Conservation (phyloP, 1,140 invertebrate species). For the Onthophagus taurus region DNA sequence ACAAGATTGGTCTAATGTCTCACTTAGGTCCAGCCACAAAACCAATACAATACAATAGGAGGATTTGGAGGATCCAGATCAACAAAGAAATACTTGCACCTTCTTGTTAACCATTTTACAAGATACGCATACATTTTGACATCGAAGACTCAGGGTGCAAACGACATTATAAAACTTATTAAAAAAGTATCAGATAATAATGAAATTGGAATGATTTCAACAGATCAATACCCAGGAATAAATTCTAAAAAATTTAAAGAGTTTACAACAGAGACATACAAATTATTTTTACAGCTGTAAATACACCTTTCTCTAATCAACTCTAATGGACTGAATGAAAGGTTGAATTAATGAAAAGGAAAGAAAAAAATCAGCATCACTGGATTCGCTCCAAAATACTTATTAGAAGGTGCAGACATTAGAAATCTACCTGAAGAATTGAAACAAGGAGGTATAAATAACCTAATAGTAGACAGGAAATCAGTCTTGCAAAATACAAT, state of each 20-base stretch:
- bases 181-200: slow-evolving; percentile 16
- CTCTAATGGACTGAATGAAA: slow-evolving; percentile 31
- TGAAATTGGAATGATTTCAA: slow-evolving; percentile 19
- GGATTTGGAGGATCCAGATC: slow-evolving; percentile 16
- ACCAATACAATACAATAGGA: slow-evolving; percentile 15
- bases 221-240: slow-evolving; percentile 27
- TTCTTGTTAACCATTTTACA: slow-evolving; percentile 19
- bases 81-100: slow-evolving; percentile 17
- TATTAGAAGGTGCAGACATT: slow-evolving; percentile 30
- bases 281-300: slow-evolving; percentile 31
- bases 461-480: slow-evolving; percentile 19
- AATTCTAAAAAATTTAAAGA: slow-evolving; percentile 26
- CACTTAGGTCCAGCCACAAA: slow-evolving; percentile 9
- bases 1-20: slow-evolving; percentile 23
- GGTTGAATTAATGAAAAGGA: slow-evolving; percentile 29
- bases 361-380: slow-evolving; percentile 36
- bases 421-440: slow-evolving; percentile 27
- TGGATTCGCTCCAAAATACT: slow-evolving; percentile 30
- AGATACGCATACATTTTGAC: slow-evolving; percentile 17
- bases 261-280: slow-evolving; percentile 22
- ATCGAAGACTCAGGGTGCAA: slow-evolving; percentile 23
- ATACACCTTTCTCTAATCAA: slow-evolving; percentile 30
- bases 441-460: slow-evolving; percentile 19
- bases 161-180: slow-evolving; percentile 17
- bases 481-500: slow-evolving; percentile 18